Conservation (phyloP, 2,888 invertebrate genomes). For the Sarcophaga caerulescens region DNA sequence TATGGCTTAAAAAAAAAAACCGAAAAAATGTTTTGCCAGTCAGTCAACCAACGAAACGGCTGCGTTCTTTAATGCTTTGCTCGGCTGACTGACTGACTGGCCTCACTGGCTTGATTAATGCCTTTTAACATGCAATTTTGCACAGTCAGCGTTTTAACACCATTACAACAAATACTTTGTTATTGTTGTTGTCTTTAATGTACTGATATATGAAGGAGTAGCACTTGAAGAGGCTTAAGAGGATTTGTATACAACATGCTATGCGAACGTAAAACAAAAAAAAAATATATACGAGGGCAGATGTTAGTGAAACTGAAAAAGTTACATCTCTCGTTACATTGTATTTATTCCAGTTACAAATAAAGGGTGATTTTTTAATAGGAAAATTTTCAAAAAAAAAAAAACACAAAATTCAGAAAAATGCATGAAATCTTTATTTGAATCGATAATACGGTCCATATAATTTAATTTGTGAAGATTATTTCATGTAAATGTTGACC, state of each 20-base stretch:
- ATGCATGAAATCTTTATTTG: too few species aligned
- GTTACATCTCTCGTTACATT: too few species aligned
- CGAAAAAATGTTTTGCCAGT: slow-evolving; percentile 7
- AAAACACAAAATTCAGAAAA: too few species aligned
- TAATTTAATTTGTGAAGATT: too few species aligned
- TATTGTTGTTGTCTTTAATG: slow-evolving; percentile 12
- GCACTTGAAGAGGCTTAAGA: slow-evolving; percentile 40
- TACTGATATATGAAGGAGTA: slow-evolving; percentile 36
- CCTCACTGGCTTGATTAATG: slow-evolving; percentile 53
- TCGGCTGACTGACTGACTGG: slow-evolving; percentile 32
- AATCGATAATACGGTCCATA: too few species aligned
- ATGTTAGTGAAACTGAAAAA: neutral
- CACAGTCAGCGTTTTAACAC: slow-evolving; percentile 58
- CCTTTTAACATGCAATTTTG: slow-evolving; percentile 61
- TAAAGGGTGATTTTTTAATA: too few species aligned
- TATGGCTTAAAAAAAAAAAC: slow-evolving; percentile 31
- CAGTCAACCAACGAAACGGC: slow-evolving; percentile 6
- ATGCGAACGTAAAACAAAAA: neutral
- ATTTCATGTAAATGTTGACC: too few species aligned
- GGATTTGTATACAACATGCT: slow-evolving; percentile 35
- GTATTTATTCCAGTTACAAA: too few species aligned
- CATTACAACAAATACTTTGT: slow-evolving; percentile 30
- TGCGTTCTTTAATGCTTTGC: neutral
- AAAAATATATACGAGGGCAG: neutral
- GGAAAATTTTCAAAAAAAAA: too few species aligned